These are phyloP conservation scores for Aptenodytes forsteri DNA, from an alignment of 2,113 vertebrate species.

Conservation along the genomic window DNA sequence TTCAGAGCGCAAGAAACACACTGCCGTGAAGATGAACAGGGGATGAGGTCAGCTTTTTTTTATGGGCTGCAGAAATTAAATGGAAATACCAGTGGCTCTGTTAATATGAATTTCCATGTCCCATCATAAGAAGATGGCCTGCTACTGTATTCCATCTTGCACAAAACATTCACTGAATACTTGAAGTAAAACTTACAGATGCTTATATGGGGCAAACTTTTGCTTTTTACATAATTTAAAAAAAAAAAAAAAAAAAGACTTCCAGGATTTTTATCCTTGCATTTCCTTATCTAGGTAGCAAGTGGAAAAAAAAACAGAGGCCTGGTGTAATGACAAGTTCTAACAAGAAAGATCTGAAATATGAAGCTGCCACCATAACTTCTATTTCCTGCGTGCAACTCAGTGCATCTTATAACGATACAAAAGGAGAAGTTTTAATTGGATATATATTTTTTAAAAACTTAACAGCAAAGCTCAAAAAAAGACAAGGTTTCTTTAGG, in stretches of 20 bases:
- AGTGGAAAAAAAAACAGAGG: accelerated
- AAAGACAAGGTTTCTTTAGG: neutral
- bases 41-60: neutral
- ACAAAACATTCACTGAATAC: neutral
- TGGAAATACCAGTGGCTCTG: neutral
- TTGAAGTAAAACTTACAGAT: neutral
- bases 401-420: neutral
- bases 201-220: neutral
- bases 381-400: neutral
- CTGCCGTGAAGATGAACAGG: neutral
- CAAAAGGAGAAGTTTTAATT: neutral
- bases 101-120: neutral
- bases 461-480: neutral
- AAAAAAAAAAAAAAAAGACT: neutral
- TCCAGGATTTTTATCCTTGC: neutral
- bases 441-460: neutral
- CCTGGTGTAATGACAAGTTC: neutral
- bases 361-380: neutral
- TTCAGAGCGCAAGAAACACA: neutral
- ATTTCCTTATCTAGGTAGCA: neutral
- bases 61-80: neutral
- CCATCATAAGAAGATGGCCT: neutral
- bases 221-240: neutral
- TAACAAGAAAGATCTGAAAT: neutral
- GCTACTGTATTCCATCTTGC: neutral